These are phyloP conservation scores for Orientallactaga bullata DNA, from an alignment of 2,113 vertebrate species.

Conservation along the genomic window DNA sequence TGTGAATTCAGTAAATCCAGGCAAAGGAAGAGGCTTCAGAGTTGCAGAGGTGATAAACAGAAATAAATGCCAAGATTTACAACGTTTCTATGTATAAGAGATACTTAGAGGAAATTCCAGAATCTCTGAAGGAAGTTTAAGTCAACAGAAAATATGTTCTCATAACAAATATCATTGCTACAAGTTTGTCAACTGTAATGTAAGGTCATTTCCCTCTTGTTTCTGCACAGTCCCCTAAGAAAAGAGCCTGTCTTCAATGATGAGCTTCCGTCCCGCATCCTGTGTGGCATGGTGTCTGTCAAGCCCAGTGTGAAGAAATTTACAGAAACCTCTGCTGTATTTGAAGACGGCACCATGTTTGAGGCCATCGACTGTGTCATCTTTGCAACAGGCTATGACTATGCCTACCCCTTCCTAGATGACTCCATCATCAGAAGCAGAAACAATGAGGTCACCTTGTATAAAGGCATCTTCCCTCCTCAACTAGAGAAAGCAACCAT, in stretches of 20 bases:
- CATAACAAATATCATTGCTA: neutral
- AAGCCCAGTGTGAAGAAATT: constrained; percentile 90
- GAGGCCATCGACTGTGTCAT: constrained; percentile 89
- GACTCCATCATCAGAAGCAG: constrained; percentile 84
- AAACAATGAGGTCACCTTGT: constrained; percentile 87
- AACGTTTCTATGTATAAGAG: neutral
- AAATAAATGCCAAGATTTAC: neutral
- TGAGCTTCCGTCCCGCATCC: constrained; percentile 89
- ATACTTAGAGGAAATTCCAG: constrained; percentile 30
- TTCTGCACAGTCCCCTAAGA: constrained; percentile 70
- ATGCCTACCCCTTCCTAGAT: constrained; percentile 89
- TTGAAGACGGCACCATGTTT: constrained; percentile 91
- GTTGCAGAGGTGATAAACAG: neutral
- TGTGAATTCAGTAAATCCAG: neutral
- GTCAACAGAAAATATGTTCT: constrained; percentile 17
- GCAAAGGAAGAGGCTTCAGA: neutral
- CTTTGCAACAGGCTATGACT: constrained; percentile 92
- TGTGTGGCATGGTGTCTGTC: constrained; percentile 88
- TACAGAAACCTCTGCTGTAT: constrained; percentile 86
- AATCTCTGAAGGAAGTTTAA: constrained; percentile 35
- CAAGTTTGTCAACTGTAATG: neutral
- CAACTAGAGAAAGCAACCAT: constrained; percentile 88
- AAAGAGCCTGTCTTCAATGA: constrained; percentile 88
- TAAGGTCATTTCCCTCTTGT: neutral
- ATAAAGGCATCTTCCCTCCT: constrained; percentile 90